Conservation (phyloP, 2,888 invertebrate species). For the Protophormia terraenovae region DNA sequence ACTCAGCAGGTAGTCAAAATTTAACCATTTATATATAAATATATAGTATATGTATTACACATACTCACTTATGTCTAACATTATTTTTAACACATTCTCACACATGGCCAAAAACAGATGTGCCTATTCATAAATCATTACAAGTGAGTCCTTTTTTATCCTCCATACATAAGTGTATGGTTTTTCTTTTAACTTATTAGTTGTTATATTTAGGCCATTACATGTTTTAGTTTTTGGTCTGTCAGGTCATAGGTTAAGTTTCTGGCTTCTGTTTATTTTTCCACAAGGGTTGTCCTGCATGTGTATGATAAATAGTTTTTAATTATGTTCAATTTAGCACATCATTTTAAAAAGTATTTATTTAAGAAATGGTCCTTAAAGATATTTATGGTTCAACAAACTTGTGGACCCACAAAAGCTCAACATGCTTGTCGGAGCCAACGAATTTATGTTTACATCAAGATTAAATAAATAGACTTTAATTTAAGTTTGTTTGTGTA, state of each 20-base stretch:
- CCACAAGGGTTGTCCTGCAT: not conserved
- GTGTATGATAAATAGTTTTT: constrained; percentile 57
- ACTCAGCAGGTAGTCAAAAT: constrained; percentile 28
- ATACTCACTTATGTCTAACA: not conserved
- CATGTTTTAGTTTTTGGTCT: not conserved
- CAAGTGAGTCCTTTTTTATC: not conserved
- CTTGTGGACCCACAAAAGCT: not conserved
- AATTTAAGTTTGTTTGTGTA: not conserved
- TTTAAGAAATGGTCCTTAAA: constrained; percentile 36
- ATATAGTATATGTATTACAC: not conserved
- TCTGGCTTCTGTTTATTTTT: not conserved
- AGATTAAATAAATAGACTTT: not conserved
- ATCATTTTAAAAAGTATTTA: constrained; percentile 33
- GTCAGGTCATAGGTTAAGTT: constrained; percentile 13
- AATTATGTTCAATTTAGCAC: constrained; percentile 53
- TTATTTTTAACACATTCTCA: not conserved
- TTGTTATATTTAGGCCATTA: constrained; percentile 10
- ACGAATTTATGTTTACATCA: not conserved
- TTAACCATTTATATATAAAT: constrained; percentile 14
- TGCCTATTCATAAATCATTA: constrained; percentile 42
- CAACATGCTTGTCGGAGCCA: not conserved
- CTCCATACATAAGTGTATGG: not conserved
- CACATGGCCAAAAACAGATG: not conserved
- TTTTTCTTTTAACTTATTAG: constrained; percentile 1
- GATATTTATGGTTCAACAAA: constrained; percentile 40